Conservation (phyloP, 2,888 invertebrate genomes). For the Hipparchia semele region DNA sequence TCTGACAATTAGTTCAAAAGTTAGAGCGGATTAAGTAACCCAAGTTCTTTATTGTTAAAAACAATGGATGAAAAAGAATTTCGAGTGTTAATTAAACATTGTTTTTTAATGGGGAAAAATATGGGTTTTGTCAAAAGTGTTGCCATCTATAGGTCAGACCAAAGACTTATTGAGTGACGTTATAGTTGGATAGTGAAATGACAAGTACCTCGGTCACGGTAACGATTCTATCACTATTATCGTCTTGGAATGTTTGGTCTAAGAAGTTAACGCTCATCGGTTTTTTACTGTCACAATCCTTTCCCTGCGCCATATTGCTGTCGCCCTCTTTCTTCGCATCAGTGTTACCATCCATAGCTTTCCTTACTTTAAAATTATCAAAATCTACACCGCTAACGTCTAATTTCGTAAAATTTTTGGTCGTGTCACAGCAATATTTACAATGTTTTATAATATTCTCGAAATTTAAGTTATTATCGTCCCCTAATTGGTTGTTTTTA, state of each 20-base stretch:
- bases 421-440: conserved; percentile 57
- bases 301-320: conserved; percentile 42
- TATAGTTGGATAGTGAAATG: neutral
- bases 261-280: conserved; percentile 55
- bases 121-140: too few species aligned
- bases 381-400: conserved; percentile 39
- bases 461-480: conserved; percentile 40
- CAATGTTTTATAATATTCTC: conserved; percentile 51
- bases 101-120: too few species aligned
- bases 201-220: conserved; percentile 58
- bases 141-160: too few species aligned
- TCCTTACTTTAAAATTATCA: conserved; percentile 53
- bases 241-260: conserved; percentile 48
- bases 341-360: conserved; percentile 49
- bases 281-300: conserved; percentile 36
- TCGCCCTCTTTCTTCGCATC: conserved; percentile 41
- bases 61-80: too few species aligned
- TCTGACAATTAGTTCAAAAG: too few species aligned
- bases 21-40: too few species aligned
- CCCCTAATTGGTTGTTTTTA: conserved; percentile 36
- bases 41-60: too few species aligned
- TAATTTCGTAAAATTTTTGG: conserved; percentile 25
- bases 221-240: conserved; percentile 51
- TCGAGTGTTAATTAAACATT: too few species aligned
- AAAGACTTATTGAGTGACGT: too few species aligned